Percentiles rank a stretch among this genome's conserved stretches.
Evolutionary conservation across 1,140 invertebrate species (phyloP).

Genomic region (Eubasilissa regina): DNA sequence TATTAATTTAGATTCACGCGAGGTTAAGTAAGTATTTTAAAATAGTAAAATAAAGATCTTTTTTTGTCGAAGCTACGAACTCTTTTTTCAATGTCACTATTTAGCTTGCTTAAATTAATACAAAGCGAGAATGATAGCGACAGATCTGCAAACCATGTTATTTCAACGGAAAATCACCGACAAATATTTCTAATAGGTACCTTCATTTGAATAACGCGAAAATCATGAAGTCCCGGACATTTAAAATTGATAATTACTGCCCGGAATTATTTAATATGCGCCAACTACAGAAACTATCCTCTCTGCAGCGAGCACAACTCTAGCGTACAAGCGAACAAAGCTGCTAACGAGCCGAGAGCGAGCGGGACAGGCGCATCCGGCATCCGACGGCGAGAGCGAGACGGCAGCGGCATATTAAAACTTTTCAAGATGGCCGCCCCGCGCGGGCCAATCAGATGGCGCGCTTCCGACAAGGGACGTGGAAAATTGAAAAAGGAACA

Average conservation of each 20-base stretch:
- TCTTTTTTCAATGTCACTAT: too few relatives aligned
- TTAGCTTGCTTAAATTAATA: too few relatives aligned
- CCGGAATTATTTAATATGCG: neutral
- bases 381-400: neutral
- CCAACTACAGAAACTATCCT: neutral
- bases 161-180: too few relatives aligned
- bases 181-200: neutral
- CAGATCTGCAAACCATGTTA: too few relatives aligned
- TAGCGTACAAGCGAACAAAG: slow-evolving; percentile 13
- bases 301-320: neutral
- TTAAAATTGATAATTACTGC: slow-evolving; percentile 22
- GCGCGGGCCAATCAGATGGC: slow-evolving; percentile 10
- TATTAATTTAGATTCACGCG: too few relatives aligned
- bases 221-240: slow-evolving; percentile 22
- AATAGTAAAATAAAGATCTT: too few relatives aligned
- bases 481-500: slow-evolving; percentile 31
- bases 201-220: slow-evolving; percentile 31
- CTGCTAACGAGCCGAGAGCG: slow-evolving; percentile 13
- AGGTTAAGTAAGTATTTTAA: too few relatives aligned
- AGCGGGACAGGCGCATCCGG: neutral
- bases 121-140: too few relatives aligned
- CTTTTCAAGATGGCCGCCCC: slow-evolving; percentile 10
- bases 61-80: too few relatives aligned
- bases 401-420: neutral
- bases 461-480: slow-evolving; percentile 3